Evolutionary conservation across 2,113 vertebrate species (phyloP), one percentile per base, ranked within the genome.

Genomic region (Gnathonemus longibarbis): DNA sequence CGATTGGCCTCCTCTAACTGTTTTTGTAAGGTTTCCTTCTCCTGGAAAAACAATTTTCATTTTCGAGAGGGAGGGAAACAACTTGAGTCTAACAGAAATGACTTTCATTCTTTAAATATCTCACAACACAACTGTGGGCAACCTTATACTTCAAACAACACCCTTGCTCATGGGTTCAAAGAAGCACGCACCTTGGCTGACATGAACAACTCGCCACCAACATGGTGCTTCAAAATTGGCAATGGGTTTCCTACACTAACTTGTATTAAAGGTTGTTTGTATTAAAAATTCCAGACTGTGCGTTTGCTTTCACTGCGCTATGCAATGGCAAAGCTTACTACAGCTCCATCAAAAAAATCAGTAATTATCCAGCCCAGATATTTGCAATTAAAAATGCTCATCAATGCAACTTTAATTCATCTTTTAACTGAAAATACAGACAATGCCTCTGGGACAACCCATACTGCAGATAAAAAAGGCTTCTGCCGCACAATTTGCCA

Each of bases 1-100:
- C 97, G 93, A 90, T 98, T 98, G 56, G 97, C 97, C 92, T 98
- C 97, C 92, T 97, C 97, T 95, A 98, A 94, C 93, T 97, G 97
- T 93, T 98, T 98, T 94, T 97, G 96, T 92, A 98, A 95, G 84
- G 96, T 95, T 94, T 97, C 97, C 95, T 97, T 97, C 93, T 97
- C 97, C 97, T 98, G 92, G 88, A 80, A 83, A 27, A 91, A 45
- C 49, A 88, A 70, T 11, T 11, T 80, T 88, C 27, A n/a, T 77
- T 53, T 66, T 5, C 85, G 50, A 53, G 27, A 35, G n/a, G 27
- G 50, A 31, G 48, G 48, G 53, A 27, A n/a, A 48, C 52, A 46
- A 42, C 42, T 45, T 24, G 1, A 85, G 45, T 46, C 39, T 19
- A 88, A 56, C 52, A 31, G 53, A 42, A 77, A 77, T 42, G 24